Evolutionary conservation across 1,140 invertebrate species (phyloP).

Genomic region (Drosophila littoralis): DNA sequence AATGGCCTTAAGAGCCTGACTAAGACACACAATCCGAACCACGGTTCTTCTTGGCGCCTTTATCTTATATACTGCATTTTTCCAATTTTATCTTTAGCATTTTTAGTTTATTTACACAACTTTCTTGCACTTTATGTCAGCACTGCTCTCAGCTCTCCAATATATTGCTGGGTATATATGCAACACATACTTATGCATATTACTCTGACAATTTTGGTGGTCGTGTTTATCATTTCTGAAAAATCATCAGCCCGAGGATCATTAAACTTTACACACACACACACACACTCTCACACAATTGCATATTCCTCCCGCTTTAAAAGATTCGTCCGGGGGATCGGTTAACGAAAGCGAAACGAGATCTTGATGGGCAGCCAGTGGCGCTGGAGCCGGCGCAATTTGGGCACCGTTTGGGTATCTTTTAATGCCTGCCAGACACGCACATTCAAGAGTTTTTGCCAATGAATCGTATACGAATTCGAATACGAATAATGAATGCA

Average conservation of each 20-base stretch:
- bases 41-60: too few species aligned
- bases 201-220: conserved; percentile 63
- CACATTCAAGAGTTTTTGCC: conserved; percentile 40
- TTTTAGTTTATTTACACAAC: too few species aligned
- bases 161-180: not conserved
- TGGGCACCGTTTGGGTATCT: conserved; percentile 48
- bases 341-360: conserved; percentile 64
- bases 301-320: not conserved
- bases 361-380: conserved; percentile 62
- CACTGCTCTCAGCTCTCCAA: not conserved
- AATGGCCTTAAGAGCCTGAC: too few species aligned
- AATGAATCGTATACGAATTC: conserved; percentile 27
- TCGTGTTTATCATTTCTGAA: conserved; percentile 72
- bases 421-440: conserved; percentile 63
- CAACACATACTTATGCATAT: conserved; percentile 43
- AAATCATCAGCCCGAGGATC: conserved; percentile 69
- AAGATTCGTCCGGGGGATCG: not conserved
- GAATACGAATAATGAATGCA: conserved; percentile 46
- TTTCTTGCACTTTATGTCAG: too few species aligned
- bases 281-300: too few species aligned
- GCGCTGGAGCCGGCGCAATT: conserved; percentile 62
- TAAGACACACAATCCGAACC: too few species aligned
- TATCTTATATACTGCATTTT: too few species aligned
- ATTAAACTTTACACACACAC: conserved; percentile 56
- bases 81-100: too few species aligned